A percentile compares a stretch with the other conserved stretches of the same genome.
Evolutionary conservation across 2,113 vertebrate species (phyloP).

Genomic region (Hippocampus zosterae): DNA sequence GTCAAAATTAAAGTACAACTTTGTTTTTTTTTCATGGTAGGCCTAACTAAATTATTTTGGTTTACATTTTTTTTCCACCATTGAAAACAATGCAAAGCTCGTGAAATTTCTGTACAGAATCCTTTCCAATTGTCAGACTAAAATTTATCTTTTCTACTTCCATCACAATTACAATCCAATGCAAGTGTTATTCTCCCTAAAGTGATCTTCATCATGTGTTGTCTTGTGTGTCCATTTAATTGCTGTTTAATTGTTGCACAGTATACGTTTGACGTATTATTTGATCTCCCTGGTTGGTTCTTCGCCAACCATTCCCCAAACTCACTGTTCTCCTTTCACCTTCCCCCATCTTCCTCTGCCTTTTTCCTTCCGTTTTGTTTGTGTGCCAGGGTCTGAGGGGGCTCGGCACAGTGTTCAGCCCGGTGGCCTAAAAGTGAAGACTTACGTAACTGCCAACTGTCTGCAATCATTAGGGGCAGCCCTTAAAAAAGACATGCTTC

Average conservation of each 20-base stretch:
- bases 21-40: background rate
- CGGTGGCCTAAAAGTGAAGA: constrained; percentile 73
- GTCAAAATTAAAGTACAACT: background rate
- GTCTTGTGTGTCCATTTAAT: constrained; percentile 20
- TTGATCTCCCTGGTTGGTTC: background rate
- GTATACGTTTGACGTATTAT: constrained; percentile 27
- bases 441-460: constrained; percentile 80
- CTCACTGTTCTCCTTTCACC: background rate
- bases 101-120: background rate
- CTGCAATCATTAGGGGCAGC: constrained; percentile 77
- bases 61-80: too few relatives aligned
- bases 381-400: constrained; percentile 63
- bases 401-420: constrained; percentile 60
- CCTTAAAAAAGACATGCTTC: constrained; percentile 74
- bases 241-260: constrained; percentile 32
- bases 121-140: background rate
- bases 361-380: constrained; percentile 47
- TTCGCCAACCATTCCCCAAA: background rate
- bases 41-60: too few relatives aligned
- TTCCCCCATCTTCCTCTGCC: background rate
- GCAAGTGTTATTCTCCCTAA: background rate
- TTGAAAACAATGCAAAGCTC: background rate
- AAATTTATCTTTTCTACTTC: background rate
- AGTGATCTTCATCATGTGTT: background rate
- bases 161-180: background rate